A percentile compares a stretch with the other conserved stretches of the same genome.
These are phyloP conservation scores for Drosophila repletoides DNA, from an alignment of 1,140 invertebrate genomes.

Conservation along the genomic window DNA sequence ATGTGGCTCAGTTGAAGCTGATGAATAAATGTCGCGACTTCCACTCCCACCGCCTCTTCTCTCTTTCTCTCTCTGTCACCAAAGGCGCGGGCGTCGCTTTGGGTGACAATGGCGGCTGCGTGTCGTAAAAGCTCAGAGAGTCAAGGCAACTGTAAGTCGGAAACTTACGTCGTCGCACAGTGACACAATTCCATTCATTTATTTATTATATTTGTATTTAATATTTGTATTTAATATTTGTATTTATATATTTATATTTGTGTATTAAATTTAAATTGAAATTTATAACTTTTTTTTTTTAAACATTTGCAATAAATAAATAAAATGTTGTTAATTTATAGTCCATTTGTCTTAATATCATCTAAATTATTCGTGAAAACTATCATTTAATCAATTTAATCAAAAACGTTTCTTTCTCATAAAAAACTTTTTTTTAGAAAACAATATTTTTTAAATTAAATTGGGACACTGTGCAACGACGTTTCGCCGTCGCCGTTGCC, in stretches of 20 bases:
- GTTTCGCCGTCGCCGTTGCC: neutral
- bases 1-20: slow-evolving; percentile 38
- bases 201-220: too few relatives aligned
- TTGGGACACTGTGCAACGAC: too few relatives aligned
- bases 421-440: too few relatives aligned
- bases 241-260: neutral
- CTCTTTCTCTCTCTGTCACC: neutral
- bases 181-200: too few relatives aligned
- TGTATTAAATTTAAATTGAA: neutral
- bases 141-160: slow-evolving; percentile 12
- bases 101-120: slow-evolving; percentile 39
- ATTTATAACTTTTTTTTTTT: too few relatives aligned
- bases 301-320: too few relatives aligned
- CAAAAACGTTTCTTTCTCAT: too few relatives aligned
- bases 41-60: slow-evolving; percentile 1
- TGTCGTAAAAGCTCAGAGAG: slow-evolving; percentile 21
- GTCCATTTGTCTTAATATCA: too few relatives aligned
- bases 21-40: slow-evolving; percentile 51
- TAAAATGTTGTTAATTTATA: too few relatives aligned
- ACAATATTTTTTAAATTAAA: too few relatives aligned
- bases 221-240: neutral
- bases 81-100: slow-evolving; percentile 37
- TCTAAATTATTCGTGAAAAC: too few relatives aligned
- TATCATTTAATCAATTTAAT: too few relatives aligned
- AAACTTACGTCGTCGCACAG: slow-evolving; percentile 7